Base-by-base conservation (phyloP, 2,113 vertebrate species). In the Etheostoma cragini region DNA sequence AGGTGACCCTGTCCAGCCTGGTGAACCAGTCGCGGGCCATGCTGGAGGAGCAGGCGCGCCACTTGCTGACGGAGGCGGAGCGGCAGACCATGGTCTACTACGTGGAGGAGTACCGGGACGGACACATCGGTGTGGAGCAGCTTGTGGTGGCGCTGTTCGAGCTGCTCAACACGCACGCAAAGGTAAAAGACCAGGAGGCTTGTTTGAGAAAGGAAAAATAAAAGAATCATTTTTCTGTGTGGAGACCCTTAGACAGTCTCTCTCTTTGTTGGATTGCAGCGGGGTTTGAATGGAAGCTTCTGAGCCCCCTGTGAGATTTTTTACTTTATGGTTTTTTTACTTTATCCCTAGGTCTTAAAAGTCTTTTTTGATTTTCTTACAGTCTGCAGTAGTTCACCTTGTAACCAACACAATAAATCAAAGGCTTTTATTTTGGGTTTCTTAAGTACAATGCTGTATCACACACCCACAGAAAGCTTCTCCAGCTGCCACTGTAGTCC, bases 91-190 rank as follows among this genome's bases (percentile, higher is more conserved):
- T 99, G 98, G 95, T 87, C 62, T 99, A 99, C 94, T 99, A 99
- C 90, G 93, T 99, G 82, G 96, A 98, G 7, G 97, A 99, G 94
- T 99, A 99, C 87, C 94, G 95, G 58, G 92, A 96, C 0, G 95
- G 96, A n/a, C 95, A 97, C 86, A 84, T 99, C 80, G 96, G 96
- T 0, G 96, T 98, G 68, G 97, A 97, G 65, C 96, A 97, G 67
- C 94, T 99, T 0, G 95, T 97, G 88, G 97, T 97, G 96, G 98
- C 98, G 0, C 93, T 99, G 79, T 98, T 98, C 0, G 97, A 99
- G 89, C 95, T 99, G n/a, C 95, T 99, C 91, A 98, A 99, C 94
- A 99, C 98, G 0, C 98, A 98, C 0, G 97, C 97, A 68, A 99
- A 99, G 97, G 98, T 98, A 88, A 92, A 61, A 5, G 16, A 49